A percentile compares a stretch with the other conserved stretches of the same genome.
These are phyloP conservation scores for Calameuta pallipes DNA, from an alignment of 2,888 invertebrate genomes.

Conservation along the genomic window DNA sequence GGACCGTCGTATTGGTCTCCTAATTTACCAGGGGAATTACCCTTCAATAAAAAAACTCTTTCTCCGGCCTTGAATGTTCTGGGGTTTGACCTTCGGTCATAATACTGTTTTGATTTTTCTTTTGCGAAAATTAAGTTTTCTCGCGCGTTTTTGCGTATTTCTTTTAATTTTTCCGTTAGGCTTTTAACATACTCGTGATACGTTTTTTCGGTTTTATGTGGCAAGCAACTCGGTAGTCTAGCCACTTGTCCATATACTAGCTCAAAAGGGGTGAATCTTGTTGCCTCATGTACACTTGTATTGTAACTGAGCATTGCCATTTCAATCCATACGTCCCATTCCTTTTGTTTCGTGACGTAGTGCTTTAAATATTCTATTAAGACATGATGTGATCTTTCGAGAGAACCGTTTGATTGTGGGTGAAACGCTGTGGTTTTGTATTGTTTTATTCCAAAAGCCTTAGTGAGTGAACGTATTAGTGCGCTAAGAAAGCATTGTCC, in stretches of 20 bases:
- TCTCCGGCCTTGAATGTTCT: slow-evolving; percentile 23
- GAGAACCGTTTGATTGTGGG: slow-evolving; percentile 27
- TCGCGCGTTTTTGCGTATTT: slow-evolving; percentile 17
- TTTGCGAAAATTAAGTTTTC: slow-evolving; percentile 26
- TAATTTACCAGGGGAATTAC: slow-evolving; percentile 24
- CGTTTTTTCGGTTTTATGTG: slow-evolving; percentile 10
- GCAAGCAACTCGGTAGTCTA: slow-evolving; percentile 13
- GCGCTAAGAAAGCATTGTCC: slow-evolving; percentile 26
- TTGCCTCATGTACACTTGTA: slow-evolving; percentile 21
- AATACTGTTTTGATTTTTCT: slow-evolving; percentile 24
- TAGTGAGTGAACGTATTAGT: slow-evolving; percentile 19
- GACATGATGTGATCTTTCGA: slow-evolving; percentile 25
- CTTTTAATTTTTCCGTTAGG: slow-evolving; percentile 12
- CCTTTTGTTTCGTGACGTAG: slow-evolving; percentile 18
- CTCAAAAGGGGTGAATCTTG: slow-evolving; percentile 21
- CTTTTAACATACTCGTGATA: slow-evolving; percentile 22
- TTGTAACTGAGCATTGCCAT: slow-evolving; percentile 24
- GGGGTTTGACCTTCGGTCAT: slow-evolving; percentile 24
- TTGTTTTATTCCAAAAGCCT: slow-evolving; percentile 23
- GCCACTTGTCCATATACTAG: slow-evolving; percentile 25
- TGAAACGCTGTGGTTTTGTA: slow-evolving; percentile 23
- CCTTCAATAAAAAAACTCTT: slow-evolving; percentile 23
- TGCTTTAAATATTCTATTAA: slow-evolving; percentile 24
- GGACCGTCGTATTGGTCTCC: slow-evolving; percentile 27
- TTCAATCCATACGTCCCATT: slow-evolving; percentile 31